A percentile compares a stretch with the other conserved stretches of the same genome.
phyloP scores from a whole-genome alignment of 2,888 invertebrate species.

The Nebria salina region DNA sequence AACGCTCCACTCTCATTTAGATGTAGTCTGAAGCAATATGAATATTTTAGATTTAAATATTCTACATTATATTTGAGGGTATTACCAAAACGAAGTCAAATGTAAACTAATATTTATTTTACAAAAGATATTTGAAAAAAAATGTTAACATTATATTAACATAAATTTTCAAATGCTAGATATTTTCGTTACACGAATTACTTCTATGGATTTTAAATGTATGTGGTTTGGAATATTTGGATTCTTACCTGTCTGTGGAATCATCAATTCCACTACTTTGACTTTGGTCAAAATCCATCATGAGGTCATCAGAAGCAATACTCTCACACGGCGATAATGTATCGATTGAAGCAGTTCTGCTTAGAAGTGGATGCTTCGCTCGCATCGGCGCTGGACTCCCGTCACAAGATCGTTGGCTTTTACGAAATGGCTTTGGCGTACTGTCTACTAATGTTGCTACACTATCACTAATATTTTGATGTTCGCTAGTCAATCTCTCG shows the following conservation, averaged over 20 bases:
- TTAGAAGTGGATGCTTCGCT: conserved; percentile 62
- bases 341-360: conserved; percentile 77
- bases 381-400: conserved; percentile 58
- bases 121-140: no score
- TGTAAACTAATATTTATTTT: no score
- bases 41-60: background rate
- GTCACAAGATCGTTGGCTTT: conserved; percentile 60
- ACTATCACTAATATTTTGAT: conserved; percentile 57
- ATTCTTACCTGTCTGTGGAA: conserved; percentile 63
- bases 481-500: conserved; percentile 48
- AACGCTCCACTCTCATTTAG: conserved; percentile 50
- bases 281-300: conserved; percentile 81
- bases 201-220: background rate
- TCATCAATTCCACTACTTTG: conserved; percentile 64
- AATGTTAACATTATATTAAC: no score
- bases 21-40: conserved; percentile 36
- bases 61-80: no score
- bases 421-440: conserved; percentile 58
- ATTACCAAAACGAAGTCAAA: no score
- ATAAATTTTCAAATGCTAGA: no score
- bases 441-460: conserved; percentile 56
- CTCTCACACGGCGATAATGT: conserved; percentile 86
- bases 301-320: conserved; percentile 86
- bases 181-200: no score
- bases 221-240: background rate